These are phyloP conservation scores for Pomacea canaliculata DNA, from an alignment of 2,888 invertebrate genomes.

Conservation along the genomic window DNA sequence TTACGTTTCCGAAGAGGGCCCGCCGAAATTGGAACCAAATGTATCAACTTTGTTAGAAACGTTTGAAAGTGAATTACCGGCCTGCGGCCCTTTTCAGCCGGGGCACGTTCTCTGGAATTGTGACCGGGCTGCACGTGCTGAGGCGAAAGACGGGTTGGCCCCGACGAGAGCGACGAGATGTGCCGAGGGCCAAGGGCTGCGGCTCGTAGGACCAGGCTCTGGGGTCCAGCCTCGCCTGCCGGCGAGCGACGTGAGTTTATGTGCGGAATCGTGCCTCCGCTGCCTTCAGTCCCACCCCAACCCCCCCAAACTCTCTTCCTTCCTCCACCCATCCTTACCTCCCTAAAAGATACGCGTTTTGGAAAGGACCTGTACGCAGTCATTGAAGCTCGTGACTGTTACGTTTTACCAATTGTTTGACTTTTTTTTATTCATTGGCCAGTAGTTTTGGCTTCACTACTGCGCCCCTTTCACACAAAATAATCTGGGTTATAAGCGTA, in stretches of 20 bases:
- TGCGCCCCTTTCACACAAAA: no score
- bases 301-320: background rate
- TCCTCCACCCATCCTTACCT: no score
- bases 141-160: constrained; percentile 1
- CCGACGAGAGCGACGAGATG: background rate
- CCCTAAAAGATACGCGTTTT: no score
- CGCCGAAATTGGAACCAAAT: constrained; percentile 26
- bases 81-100: constrained; percentile 12
- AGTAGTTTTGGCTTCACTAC: no score
- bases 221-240: no score
- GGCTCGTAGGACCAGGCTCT: background rate
- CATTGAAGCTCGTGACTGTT: background rate
- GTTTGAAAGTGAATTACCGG: constrained; percentile 26
- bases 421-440: no score
- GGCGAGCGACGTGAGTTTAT: no score
- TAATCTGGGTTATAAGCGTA: no score
- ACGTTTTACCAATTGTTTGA: no score
- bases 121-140: constrained; percentile 17
- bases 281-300: background rate
- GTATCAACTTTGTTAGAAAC: constrained; percentile 30
- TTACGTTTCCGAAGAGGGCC: constrained; percentile 17
- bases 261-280: background rate
- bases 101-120: constrained; percentile 25
- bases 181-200: background rate
- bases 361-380: no score